phyloP scores from a whole-genome alignment of 1,140 invertebrate species.

The Zaprionus vittiger region DNA sequence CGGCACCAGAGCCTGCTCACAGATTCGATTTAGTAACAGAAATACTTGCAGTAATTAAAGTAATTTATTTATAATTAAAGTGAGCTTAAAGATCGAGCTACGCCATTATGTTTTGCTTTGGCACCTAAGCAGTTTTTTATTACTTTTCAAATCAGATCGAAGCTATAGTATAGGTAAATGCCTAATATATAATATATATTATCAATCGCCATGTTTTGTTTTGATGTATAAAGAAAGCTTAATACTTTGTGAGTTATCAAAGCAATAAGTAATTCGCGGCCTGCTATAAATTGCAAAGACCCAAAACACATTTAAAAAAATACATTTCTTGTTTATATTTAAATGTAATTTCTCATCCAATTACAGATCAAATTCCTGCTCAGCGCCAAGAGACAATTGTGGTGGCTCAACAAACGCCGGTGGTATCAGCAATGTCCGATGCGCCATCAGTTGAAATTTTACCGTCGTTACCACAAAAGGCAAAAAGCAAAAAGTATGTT shows the following conservation, averaged over 20 bases:
- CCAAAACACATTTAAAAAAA: neutral
- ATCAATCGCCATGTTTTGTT: no score
- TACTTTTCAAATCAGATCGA: no score
- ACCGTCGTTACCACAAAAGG: conserved; percentile 62
- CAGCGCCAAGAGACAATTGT: conserved; percentile 50
- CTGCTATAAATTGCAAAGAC: neutral
- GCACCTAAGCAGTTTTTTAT: no score
- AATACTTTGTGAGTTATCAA: neutral
- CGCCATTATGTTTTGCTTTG: no score
- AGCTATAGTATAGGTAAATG: no score
- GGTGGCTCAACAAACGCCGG: conserved; percentile 62
- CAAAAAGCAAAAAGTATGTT: conserved; percentile 74
- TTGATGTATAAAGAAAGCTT: no score
- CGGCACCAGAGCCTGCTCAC: no score
- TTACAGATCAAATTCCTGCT: conserved; percentile 47
- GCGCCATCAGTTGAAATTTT: conserved; percentile 82
- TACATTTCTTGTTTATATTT: neutral
- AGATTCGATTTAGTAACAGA: no score
- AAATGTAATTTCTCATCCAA: neutral
- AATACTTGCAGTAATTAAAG: no score
- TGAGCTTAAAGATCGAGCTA: no score
- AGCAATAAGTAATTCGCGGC: neutral
- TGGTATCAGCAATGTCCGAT: conserved; percentile 80
- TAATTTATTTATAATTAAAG: no score
- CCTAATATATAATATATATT: no score